Evolutionary conservation across 2,797 vertebrate genomes (phyloP).

Genomic region (Anas bernieri): DNA sequence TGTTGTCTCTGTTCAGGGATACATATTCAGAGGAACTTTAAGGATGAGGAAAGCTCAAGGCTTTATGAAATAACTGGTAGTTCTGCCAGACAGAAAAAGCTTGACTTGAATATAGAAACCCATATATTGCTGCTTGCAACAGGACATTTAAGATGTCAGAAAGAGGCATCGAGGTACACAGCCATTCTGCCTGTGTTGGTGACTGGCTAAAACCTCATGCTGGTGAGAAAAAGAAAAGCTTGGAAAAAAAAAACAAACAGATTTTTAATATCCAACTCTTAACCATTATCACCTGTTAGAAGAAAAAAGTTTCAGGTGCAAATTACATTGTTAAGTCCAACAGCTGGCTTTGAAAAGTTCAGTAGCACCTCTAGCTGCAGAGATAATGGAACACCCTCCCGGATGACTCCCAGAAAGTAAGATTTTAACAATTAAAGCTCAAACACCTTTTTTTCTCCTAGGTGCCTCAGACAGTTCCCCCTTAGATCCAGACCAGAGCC

Average conservation of each 20-base stretch:
- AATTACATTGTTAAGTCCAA: slow-evolving; percentile 57
- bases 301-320: slow-evolving; percentile 61
- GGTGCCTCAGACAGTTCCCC: background rate
- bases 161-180: background rate
- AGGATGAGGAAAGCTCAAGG: background rate
- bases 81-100: background rate
- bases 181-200: background rate
- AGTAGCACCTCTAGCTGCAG: slow-evolving; percentile 29
- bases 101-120: background rate
- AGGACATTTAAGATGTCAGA: background rate
- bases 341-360: slow-evolving; percentile 55
- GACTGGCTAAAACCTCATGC: background rate
- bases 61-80: background rate
- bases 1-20: background rate
- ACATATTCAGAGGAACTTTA: background rate
- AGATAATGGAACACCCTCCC: slow-evolving; percentile 53
- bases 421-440: background rate
- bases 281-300: slow-evolving; percentile 64
- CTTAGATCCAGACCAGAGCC: background rate
- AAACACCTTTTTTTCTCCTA: background rate
- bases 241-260: background rate
- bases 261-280: slow-evolving; percentile 13
- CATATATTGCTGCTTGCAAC: background rate
- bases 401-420: background rate
- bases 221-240: background rate